Percentiles rank a stretch among this genome's conserved stretches.
These are phyloP conservation scores for Lagopus leucura DNA, from an alignment of 2,113 vertebrate species.

Conservation along the genomic window DNA sequence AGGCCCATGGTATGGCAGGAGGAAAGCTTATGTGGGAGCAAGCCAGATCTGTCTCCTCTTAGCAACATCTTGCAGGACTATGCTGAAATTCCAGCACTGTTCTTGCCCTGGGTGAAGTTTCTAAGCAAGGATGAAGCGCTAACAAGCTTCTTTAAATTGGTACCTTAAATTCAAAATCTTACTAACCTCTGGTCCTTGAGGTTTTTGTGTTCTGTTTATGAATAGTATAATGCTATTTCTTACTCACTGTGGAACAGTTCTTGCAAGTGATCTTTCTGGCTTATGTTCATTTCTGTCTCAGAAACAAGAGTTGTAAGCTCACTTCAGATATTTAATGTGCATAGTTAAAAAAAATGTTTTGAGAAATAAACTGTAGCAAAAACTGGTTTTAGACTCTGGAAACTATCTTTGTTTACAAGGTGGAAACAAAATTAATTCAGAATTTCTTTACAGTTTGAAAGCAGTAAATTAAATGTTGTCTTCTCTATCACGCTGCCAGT, in stretches of 20 bases:
- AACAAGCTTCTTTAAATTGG: neutral
- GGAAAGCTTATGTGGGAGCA: no score
- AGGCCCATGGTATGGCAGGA: no score
- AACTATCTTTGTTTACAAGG: neutral
- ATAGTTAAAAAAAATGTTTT: neutral
- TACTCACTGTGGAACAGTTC: neutral
- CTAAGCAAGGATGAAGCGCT: no score
- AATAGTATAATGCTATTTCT: neutral
- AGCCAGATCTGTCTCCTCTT: no score
- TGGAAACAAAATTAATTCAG: slow-evolving; percentile 43
- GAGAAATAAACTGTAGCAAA: neutral
- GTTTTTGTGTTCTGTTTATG: neutral
- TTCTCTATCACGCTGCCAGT: slow-evolving; percentile 11
- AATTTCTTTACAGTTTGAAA: slow-evolving; percentile 21
- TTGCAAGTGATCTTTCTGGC: neutral
- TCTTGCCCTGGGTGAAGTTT: no score
- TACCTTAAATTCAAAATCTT: neutral
- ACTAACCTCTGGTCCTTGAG: neutral
- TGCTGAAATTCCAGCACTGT: no score
- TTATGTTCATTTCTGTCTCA: neutral
- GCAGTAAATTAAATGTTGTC: slow-evolving; percentile 17
- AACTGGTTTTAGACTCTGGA: neutral
- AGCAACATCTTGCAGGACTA: no score
- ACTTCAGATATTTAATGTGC: neutral
- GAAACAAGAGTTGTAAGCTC: neutral